Percentiles rank a stretch among this genome's conserved stretches.
phyloP scores from a whole-genome alignment of 2,888 invertebrate genomes.

The Brassicogethes aeneus region DNA sequence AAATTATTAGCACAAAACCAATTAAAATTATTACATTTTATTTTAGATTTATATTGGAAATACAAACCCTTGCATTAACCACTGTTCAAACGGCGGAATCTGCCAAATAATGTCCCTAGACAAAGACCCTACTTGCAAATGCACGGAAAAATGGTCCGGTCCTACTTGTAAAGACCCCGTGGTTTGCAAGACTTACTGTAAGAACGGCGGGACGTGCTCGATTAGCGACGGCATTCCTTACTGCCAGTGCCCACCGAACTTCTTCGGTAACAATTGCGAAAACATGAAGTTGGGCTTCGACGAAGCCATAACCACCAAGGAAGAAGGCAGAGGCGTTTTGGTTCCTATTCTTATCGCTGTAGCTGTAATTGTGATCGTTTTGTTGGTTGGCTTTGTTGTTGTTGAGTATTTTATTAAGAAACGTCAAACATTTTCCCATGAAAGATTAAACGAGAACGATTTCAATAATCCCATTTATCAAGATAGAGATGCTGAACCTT shows the following conservation, averaged over 20 bases:
- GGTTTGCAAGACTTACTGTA: slow-evolving; percentile 43
- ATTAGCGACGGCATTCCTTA: slow-evolving; percentile 31
- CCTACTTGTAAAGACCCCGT: slow-evolving; percentile 44
- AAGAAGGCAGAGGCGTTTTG: slow-evolving; percentile 18
- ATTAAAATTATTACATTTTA: neutral
- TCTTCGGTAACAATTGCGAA: slow-evolving; percentile 44
- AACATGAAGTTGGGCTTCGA: slow-evolving; percentile 3
- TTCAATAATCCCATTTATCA: slow-evolving; percentile 81
- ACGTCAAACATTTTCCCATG: slow-evolving; percentile 59
- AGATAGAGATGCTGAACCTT: slow-evolving; percentile 56
- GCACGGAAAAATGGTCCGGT: slow-evolving; percentile 51
- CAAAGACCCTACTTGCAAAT: slow-evolving; percentile 45
- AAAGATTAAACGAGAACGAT: slow-evolving; percentile 73
- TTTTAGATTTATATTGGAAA: slow-evolving; percentile 46
- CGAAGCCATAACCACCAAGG: slow-evolving; percentile 8
- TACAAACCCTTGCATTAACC: slow-evolving; percentile 50
- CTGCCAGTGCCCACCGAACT: slow-evolving; percentile 42
- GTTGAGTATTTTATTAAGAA: slow-evolving; percentile 30
- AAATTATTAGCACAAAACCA: no score
- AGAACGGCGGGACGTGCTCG: slow-evolving; percentile 47
- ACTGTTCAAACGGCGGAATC: slow-evolving; percentile 49
- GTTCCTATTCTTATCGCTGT: slow-evolving; percentile 24
- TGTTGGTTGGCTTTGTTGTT: slow-evolving; percentile 25
- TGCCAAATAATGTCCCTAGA: slow-evolving; percentile 48
- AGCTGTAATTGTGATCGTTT: slow-evolving; percentile 25